Base-by-base conservation (phyloP, 2,888 invertebrate genomes). In the Penaeus monodon region DNA sequence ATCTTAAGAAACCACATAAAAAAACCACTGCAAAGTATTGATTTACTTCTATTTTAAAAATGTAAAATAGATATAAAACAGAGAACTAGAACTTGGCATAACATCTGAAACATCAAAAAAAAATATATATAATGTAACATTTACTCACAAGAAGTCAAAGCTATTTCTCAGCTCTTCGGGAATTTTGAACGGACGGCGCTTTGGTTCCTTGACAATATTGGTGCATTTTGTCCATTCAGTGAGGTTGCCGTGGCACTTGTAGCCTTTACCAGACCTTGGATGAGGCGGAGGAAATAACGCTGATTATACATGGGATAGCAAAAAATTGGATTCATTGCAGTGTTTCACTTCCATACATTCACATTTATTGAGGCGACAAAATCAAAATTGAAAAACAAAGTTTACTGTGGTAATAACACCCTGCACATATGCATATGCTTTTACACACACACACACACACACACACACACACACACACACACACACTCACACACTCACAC, bases 161-260 rank as follows among this genome's bases (percentile, higher is more conserved):
- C 17, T 57, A 57, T 57, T 57, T 57, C 4, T 14, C 29, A 95
- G 93, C 0, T 94, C 93, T 0, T 93, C 91, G 0, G 97, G 96
- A 27, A 98, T 92, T 90, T 93, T 93, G 92, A 98, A 96, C 14
- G 94, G 93, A 12, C 91, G 93, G 88, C 98, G 94, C 89, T 95
- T 93, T 0, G 99, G 99, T 73, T 95, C 94, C 91, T 95, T 95
- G 0, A 95, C 94, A 8, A 95, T 92, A 91, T 95, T 94, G 84
- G 94, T 94, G 92, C 99, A 99, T 92, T 96, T 97, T 0, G 96
- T 95, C 97, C 98, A 99, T 92, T 97, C 98, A 22, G 95, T 95
- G 64, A 96, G 91, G 92, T 95, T 93, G 57, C 98, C 98, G 90
- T 94, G 94, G 92, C 99, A 99, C 90, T 95, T 94, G 92, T 99